These are phyloP conservation scores for Protaetia brevitarsis DNA, from an alignment of 1,140 invertebrate genomes.

Conservation along the genomic window DNA sequence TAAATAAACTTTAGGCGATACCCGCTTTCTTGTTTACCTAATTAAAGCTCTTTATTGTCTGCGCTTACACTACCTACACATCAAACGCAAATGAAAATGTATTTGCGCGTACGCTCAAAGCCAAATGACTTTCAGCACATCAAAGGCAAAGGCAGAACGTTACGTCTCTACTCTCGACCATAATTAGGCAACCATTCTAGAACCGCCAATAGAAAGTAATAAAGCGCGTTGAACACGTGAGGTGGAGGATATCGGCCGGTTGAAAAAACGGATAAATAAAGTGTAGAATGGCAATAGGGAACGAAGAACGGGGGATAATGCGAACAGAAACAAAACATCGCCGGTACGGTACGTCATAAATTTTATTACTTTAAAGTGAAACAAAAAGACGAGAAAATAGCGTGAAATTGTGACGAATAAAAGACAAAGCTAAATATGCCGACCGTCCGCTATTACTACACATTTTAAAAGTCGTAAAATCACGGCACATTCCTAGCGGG, in stretches of 20 bases:
- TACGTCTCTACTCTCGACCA: conserved; percentile 1
- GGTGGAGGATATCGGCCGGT: neutral
- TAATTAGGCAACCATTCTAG: conserved; percentile 12
- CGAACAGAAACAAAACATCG: neutral
- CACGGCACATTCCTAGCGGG: neutral
- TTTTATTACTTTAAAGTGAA: conserved; percentile 23
- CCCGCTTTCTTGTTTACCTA: neutral
- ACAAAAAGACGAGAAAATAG: conserved; percentile 14
- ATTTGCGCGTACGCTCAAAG: neutral
- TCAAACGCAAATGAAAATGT: neutral
- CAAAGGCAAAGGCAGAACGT: neutral
- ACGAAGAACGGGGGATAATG: neutral
- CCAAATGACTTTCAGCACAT: neutral
- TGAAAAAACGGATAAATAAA: neutral
- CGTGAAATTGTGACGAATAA: conserved; percentile 22
- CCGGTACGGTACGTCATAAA: conserved; percentile 15
- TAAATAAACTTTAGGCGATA: too few relatives aligned
- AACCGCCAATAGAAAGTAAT: conserved; percentile 9
- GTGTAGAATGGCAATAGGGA: neutral
- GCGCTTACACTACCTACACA: neutral
- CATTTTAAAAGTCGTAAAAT: conserved; percentile 2
- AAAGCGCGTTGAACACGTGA: neutral
- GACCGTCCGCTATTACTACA: neutral
- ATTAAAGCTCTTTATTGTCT: neutral
- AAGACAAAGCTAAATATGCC: conserved; percentile 21